These are phyloP conservation scores for Ips typographus DNA, from an alignment of 1,140 invertebrate species.

Conservation along the genomic window DNA sequence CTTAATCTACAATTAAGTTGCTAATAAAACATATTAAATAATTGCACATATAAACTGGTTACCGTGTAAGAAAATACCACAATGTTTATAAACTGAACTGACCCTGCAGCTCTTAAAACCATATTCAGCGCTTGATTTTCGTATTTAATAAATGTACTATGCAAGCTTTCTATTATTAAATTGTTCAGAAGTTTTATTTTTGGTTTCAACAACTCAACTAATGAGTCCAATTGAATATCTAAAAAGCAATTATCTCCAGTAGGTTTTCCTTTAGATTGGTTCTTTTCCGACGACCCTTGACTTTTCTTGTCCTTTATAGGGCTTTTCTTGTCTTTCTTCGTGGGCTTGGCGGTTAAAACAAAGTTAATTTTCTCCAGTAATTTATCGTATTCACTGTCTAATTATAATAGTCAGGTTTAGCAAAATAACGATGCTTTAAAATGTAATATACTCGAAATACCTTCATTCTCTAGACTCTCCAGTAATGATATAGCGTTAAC, in stretches of 20 bases:
- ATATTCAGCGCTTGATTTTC: slow-evolving; percentile 32
- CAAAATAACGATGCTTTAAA: neutral
- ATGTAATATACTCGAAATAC: neutral
- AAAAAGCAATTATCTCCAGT: slow-evolving; percentile 25
- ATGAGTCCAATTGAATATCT: slow-evolving; percentile 36
- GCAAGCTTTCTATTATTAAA: slow-evolving; percentile 44
- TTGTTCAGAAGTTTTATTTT: slow-evolving; percentile 33
- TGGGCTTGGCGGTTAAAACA: slow-evolving; percentile 31
- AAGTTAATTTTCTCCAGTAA: slow-evolving; percentile 35
- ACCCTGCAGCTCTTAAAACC: slow-evolving; percentile 40
- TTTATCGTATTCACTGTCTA: slow-evolving; percentile 37
- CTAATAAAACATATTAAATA: neutral
- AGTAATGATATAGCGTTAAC: slow-evolving; percentile 16
- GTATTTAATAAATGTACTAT: slow-evolving; percentile 39
- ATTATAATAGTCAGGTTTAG: neutral
- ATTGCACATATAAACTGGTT: neutral
- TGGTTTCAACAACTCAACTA: slow-evolving; percentile 39
- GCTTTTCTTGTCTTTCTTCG: slow-evolving; percentile 14
- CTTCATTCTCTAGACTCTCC: slow-evolving; percentile 17
- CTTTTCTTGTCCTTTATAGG: slow-evolving; percentile 19
- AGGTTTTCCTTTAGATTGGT: slow-evolving; percentile 15
- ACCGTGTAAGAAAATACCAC: slow-evolving; percentile 41
- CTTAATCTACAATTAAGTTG: too few relatives aligned
- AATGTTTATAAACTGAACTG: slow-evolving; percentile 40
- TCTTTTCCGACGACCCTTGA: slow-evolving; percentile 31